phyloP scores from a whole-genome alignment of 2,113 vertebrate species.

The Cephalophus harveyi region DNA sequence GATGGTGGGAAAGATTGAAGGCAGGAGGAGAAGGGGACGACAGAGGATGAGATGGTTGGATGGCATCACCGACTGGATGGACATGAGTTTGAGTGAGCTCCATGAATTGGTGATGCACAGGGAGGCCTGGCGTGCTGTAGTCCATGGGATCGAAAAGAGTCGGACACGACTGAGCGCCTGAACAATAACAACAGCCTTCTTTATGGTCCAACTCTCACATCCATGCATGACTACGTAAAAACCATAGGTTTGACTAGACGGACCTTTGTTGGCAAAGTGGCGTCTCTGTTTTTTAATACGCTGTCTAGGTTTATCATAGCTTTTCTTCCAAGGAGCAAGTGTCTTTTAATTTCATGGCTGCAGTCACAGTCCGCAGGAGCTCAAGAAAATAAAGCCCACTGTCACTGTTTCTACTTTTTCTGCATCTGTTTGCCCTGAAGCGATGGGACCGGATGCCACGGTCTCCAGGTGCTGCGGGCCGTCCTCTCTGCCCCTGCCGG shows the following conservation, averaged over 20 bases:
- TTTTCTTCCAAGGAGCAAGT: background rate
- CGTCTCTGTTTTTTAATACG: background rate
- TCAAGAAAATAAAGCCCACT: background rate
- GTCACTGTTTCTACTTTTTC: background rate
- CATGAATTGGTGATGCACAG: background rate
- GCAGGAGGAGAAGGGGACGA: background rate
- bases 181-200: background rate
- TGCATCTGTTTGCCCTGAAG: background rate
- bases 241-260: background rate
- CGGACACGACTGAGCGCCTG: background rate
- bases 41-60: background rate
- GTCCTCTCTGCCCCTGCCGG: background rate
- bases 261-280: background rate
- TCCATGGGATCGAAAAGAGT: background rate
- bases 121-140: background rate
- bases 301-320: background rate
- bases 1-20: background rate
- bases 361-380: background rate
- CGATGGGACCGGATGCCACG: background rate
- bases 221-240: background rate
- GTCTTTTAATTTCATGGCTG: background rate
- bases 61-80: background rate
- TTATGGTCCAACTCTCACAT: background rate
- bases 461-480: background rate
- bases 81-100: background rate